Conservation (phyloP, 2,888 invertebrate genomes). For the Apodemia hepburni region DNA sequence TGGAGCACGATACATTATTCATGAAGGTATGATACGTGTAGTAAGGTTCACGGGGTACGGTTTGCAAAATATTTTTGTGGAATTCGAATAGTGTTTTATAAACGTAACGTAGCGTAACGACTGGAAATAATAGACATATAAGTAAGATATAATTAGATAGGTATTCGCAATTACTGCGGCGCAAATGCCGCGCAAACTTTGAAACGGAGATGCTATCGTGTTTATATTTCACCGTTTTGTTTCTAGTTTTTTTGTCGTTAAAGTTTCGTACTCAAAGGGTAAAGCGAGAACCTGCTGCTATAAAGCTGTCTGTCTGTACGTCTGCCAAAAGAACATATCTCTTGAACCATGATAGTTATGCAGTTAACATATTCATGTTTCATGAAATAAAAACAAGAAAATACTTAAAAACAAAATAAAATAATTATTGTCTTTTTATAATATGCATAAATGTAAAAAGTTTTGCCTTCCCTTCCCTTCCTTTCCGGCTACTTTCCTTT, state of each 20-base stretch:
- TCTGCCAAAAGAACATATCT: too few species aligned
- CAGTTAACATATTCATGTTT: too few species aligned
- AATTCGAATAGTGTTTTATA: constrained; percentile 27
- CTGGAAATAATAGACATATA: constrained; percentile 28
- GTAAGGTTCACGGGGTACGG: constrained; percentile 62
- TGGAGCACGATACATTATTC: constrained; percentile 72
- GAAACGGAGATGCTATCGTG: background rate
- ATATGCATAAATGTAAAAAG: too few species aligned
- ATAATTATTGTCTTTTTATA: too few species aligned
- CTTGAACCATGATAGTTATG: too few species aligned
- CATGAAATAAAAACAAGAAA: too few species aligned
- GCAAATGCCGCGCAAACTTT: constrained; percentile 19
- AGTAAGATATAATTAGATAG: constrained; percentile 48
- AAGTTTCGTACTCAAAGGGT: too few species aligned
- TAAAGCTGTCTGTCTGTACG: too few species aligned
- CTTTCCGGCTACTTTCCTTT: too few species aligned
- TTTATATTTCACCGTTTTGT: constrained; percentile 4
- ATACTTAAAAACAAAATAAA: too few species aligned
- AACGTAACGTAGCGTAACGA: constrained; percentile 40
- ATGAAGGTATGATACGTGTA: constrained; percentile 70
- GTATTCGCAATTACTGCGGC: constrained; percentile 39
- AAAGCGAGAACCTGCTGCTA: too few species aligned
- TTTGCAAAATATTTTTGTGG: constrained; percentile 33
- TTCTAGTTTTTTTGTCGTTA: background rate
- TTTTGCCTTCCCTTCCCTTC: too few species aligned